Conservation (phyloP, 2,797 vertebrate species). For the Bradypodion pumilum region DNA sequence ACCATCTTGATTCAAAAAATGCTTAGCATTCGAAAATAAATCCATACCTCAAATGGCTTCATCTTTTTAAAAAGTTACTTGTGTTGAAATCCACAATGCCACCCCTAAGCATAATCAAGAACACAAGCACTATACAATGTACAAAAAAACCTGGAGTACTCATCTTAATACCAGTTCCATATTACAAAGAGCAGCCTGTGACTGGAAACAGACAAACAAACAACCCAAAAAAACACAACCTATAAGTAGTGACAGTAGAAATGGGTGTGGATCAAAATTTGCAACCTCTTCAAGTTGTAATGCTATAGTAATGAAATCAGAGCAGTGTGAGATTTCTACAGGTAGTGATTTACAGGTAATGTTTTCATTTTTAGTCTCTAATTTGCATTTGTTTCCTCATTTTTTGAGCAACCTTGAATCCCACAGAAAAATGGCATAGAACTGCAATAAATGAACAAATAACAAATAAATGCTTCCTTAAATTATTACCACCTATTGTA, state of each 20-base stretch:
- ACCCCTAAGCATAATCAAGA: no score
- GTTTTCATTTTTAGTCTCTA: not conserved
- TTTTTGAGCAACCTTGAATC: no score
- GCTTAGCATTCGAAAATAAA: no score
- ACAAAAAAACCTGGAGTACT: not conserved
- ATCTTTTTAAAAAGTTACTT: no score
- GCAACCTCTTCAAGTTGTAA: conserved; percentile 5
- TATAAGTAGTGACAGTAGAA: not conserved
- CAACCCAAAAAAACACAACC: not conserved
- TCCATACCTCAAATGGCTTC: no score
- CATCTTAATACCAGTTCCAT: not conserved
- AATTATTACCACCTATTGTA: not conserved
- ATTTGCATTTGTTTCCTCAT: not conserved
- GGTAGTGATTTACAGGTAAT: not conserved
- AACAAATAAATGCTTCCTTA: not conserved
- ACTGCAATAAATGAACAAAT: no score
- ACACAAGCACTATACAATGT: no score
- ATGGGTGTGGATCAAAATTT: conserved; percentile 6
- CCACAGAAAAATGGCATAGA: no score
- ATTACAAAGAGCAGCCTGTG: not conserved
- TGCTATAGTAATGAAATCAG: not conserved
- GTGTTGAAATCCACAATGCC: no score
- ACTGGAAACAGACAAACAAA: no score
- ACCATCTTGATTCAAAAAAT: no score
- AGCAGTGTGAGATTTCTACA: not conserved